These are phyloP conservation scores for Aphrophora alni DNA, from an alignment of 2,888 invertebrate genomes.

Conservation along the genomic window DNA sequence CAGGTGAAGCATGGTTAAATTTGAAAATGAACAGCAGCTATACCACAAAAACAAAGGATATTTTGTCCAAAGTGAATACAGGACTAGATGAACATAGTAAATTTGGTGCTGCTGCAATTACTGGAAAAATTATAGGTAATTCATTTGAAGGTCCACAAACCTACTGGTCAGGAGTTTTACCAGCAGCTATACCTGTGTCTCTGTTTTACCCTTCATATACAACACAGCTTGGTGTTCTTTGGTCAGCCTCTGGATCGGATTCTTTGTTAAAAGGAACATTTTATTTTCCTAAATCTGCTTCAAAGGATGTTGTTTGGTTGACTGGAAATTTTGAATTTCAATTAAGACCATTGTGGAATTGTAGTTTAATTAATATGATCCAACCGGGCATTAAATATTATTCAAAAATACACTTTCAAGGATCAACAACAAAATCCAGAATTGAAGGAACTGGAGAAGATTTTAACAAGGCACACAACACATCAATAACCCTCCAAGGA, in stretches of 20 bases:
- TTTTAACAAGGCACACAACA: constrained; percentile 1
- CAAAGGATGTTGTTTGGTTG: not conserved
- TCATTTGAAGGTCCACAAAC: too few relatives aligned
- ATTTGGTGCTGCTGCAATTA: too few relatives aligned
- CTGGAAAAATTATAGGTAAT: too few relatives aligned
- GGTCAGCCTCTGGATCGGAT: not conserved
- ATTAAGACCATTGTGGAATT: constrained; percentile 28
- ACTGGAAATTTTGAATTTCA: constrained; percentile 28
- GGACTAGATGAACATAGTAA: too few relatives aligned
- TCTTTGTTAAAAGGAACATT: not conserved
- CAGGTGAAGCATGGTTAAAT: too few relatives aligned
- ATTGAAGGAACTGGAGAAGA: not conserved
- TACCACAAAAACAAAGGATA: too few relatives aligned
- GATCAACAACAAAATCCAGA: not conserved
- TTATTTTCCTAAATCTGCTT: not conserved
- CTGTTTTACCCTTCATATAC: not conserved
- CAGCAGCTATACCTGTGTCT: not conserved
- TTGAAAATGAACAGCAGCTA: too few relatives aligned
- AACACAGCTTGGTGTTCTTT: not conserved
- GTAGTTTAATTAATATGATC: constrained; percentile 12
- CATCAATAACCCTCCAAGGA: constrained; percentile 41
- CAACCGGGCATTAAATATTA: constrained; percentile 30
- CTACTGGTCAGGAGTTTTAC: not conserved
- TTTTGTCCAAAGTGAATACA: too few relatives aligned
- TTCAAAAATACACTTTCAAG: constrained; percentile 34